phyloP scores from a whole-genome alignment of 2,113 vertebrate species.

The Prietella phreatophila region DNA sequence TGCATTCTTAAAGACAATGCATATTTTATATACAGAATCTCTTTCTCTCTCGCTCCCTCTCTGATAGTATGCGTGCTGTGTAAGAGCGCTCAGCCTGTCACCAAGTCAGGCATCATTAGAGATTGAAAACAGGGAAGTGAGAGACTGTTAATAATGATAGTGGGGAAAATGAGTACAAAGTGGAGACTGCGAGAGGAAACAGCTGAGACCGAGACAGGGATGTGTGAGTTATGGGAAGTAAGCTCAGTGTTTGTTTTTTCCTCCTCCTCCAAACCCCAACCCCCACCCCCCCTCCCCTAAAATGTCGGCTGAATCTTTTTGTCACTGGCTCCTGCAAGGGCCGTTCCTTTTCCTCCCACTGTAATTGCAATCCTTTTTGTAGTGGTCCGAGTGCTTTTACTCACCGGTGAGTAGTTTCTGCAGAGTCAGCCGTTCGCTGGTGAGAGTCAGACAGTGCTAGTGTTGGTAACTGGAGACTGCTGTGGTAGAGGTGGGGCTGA shows the following conservation, averaged over 20 bases:
- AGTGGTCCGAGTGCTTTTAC: slow-evolving; percentile 15
- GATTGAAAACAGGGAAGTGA: not conserved
- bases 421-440: slow-evolving; percentile 2
- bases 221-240: slow-evolving; percentile 49
- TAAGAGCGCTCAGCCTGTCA: not conserved
- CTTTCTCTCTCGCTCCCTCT: not conserved
- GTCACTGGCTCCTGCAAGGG: not conserved
- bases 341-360: not conserved
- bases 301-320: slow-evolving; percentile 13
- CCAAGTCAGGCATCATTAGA: slow-evolving; percentile 4
- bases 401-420: not conserved
- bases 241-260: slow-evolving; percentile 32
- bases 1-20: not conserved
- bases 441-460: not conserved
- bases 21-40: not conserved
- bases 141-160: not conserved
- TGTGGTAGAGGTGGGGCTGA: slow-evolving; percentile 16
- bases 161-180: slow-evolving; percentile 13
- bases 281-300: no score
- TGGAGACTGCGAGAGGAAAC: slow-evolving; percentile 36
- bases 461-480: not conserved
- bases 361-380: slow-evolving; percentile 10
- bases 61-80: not conserved
- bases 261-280: no score
- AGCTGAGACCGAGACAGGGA: slow-evolving; percentile 43